Evolutionary conservation across 2,797 vertebrate species (phyloP).

Genomic region (Enteromius trimaculatus): DNA sequence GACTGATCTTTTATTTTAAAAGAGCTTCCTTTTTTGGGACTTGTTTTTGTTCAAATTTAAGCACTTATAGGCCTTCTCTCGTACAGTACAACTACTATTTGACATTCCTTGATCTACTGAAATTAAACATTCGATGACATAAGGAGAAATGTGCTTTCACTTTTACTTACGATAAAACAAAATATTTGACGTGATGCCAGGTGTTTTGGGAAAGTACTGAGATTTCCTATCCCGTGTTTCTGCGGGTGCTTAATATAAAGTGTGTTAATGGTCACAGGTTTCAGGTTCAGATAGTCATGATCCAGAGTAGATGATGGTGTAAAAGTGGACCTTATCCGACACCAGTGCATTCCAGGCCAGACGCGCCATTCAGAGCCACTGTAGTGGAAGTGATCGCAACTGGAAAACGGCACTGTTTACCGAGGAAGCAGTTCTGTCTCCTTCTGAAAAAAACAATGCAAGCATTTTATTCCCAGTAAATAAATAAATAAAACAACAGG

Average conservation of each 20-base stretch:
- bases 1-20: too few species aligned
- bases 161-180: slow-evolving; percentile 9
- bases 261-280: background rate
- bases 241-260: background rate
- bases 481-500: background rate
- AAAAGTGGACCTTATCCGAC: slow-evolving; percentile 57
- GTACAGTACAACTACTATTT: background rate
- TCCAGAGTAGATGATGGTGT: background rate
- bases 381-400: slow-evolving; percentile 66
- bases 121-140: background rate
- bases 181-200: slow-evolving; percentile 10
- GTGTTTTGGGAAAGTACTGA: slow-evolving; percentile 34
- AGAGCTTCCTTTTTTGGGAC: too few species aligned
- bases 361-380: slow-evolving; percentile 61
- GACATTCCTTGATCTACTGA: background rate
- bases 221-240: background rate
- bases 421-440: background rate
- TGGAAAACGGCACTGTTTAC: slow-evolving; percentile 52
- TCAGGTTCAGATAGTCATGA: background rate
- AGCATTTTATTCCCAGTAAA: background rate
- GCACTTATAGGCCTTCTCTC: too few species aligned
- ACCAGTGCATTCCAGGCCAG: slow-evolving; percentile 65
- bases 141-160: background rate
- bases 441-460: background rate
- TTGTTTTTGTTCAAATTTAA: too few species aligned